Evolutionary conservation across 2,113 vertebrate genomes (phyloP).

Genomic region (Sterrhoptilus dennistouni): DNA sequence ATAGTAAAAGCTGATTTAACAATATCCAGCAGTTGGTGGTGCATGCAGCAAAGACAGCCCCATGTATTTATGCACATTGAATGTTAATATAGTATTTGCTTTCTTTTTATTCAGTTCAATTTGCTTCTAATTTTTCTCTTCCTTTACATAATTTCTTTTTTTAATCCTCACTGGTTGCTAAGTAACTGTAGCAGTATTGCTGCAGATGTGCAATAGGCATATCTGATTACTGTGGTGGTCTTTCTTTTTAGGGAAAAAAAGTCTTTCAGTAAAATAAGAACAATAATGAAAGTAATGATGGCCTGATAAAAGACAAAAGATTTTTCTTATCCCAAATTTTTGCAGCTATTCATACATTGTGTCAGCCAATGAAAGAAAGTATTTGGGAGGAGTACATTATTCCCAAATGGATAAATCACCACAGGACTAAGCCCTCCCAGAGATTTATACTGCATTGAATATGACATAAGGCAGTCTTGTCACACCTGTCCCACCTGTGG

Average conservation of each 20-base stretch:
- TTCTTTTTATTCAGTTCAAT: conserved; percentile 1
- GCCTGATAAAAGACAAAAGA: neutral
- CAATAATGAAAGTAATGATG: neutral
- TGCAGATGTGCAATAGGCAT: conserved; percentile 8
- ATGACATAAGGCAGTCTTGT: neutral
- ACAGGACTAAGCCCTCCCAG: neutral
- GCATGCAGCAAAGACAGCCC: neutral
- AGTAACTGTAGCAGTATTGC: conserved; percentile 44
- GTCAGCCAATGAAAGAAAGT: neutral
- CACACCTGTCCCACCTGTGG: neutral
- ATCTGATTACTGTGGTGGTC: neutral
- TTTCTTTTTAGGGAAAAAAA: neutral
- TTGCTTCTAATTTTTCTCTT: conserved; percentile 31
- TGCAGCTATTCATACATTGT: neutral
- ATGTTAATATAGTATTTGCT: neutral
- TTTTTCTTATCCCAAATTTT: neutral
- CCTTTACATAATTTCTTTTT: neutral
- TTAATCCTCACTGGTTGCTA: conserved; percentile 52
- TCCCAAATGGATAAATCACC: neutral
- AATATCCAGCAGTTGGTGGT: neutral
- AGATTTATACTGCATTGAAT: neutral
- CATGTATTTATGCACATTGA: neutral
- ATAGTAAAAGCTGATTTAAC: neutral
- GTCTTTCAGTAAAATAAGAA: neutral
- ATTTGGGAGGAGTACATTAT: neutral